Evolutionary conservation across 30 jellyfish, hydroid and myxozoan genomes (phyloP).

Genomic region (Pseudorhiza aurosa): DNA sequence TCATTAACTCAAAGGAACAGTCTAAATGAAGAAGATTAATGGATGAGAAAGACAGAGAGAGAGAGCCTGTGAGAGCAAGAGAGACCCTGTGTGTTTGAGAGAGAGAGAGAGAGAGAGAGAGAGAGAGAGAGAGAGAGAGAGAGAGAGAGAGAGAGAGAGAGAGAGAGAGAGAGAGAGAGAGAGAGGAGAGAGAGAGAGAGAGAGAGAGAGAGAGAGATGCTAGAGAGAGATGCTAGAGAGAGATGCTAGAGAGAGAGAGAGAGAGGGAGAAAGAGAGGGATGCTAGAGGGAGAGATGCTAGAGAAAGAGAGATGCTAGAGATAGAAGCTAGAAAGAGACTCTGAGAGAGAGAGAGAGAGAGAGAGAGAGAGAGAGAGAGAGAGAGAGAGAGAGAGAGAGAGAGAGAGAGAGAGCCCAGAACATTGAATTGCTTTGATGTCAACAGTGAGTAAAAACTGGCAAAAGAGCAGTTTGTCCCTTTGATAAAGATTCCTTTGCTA

Average conservation of each 20-base stretch:
- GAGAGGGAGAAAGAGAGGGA: neutral
- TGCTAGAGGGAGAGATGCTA: neutral
- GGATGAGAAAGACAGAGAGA: neutral
- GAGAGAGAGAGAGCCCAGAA: too few relatives aligned
- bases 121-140: slow-evolving; percentile 1
- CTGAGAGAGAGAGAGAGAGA: neutral
- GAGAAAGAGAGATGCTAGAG: too few relatives aligned
- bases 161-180: neutral
- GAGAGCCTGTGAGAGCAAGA: too few relatives aligned
- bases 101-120: too few relatives aligned
- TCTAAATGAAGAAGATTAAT: neutral
- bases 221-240: too few relatives aligned
- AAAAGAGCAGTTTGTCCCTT: too few relatives aligned
- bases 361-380: neutral
- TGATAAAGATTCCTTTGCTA: too few relatives aligned
- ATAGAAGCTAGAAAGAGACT: neutral
- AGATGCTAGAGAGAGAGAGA: too few relatives aligned
- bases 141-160: neutral
- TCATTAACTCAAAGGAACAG: neutral
- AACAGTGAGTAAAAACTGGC: too few relatives aligned
- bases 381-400: too few relatives aligned
- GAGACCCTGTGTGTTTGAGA: too few relatives aligned
- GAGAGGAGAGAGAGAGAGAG: neutral
- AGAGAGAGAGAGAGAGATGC: neutral
- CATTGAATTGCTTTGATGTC: too few relatives aligned